A percentile compares a stretch with the other conserved stretches of the same genome.
These are phyloP conservation scores for Tychaedon coryphoeus DNA, from an alignment of 2,113 vertebrate species.

Conservation along the genomic window DNA sequence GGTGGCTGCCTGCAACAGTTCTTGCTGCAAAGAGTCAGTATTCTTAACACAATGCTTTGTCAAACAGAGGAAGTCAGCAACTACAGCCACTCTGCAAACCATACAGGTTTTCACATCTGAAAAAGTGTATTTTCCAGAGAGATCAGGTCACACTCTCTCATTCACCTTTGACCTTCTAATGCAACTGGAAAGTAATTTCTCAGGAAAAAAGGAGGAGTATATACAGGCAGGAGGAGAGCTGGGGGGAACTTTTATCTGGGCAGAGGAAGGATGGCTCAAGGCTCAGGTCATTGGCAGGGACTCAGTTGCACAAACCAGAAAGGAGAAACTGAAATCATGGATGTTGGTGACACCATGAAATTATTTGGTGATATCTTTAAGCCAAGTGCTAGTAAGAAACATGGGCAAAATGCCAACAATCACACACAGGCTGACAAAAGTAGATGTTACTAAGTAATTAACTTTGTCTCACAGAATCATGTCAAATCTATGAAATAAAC, in stretches of 20 bases:
- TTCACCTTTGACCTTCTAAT: neutral
- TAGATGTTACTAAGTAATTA: neutral
- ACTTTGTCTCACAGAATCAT: neutral
- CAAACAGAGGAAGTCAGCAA: rapidly evolving
- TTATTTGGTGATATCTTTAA: neutral
- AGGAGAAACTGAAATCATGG: neutral
- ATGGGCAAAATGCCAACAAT: neutral
- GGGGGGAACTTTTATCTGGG: neutral
- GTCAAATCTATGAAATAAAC: neutral
- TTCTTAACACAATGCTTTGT: neutral
- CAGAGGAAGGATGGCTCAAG: neutral
- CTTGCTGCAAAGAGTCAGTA: neutral
- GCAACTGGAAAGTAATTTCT: neutral
- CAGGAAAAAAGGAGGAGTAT: neutral
- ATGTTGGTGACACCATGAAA: neutral
- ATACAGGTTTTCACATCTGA: neutral
- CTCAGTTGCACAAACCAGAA: neutral
- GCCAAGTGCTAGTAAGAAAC: neutral
- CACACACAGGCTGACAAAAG: neutral
- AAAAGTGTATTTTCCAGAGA: neutral
- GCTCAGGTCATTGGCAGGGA: neutral
- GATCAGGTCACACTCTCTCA: neutral
- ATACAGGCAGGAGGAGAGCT: neutral
- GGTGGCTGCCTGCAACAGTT: neutral
- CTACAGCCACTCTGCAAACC: neutral